Evolutionary conservation across 2,888 invertebrate species (phyloP).

Genomic region (Lycophotia porphyrea): DNA sequence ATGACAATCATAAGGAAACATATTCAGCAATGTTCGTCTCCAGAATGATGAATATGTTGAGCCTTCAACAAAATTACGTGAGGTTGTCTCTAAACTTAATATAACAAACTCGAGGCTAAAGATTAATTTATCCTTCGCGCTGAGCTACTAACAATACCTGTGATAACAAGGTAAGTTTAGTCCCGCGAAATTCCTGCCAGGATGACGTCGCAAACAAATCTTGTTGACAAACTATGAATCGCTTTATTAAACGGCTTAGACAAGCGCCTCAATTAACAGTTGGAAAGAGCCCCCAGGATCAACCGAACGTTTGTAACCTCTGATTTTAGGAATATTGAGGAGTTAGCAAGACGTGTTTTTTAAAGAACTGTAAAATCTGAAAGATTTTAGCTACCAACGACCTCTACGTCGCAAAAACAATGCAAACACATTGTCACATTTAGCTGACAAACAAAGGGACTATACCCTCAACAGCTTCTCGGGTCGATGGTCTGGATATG

Average conservation of each 20-base stretch:
- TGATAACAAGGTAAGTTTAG: conserved; percentile 53
- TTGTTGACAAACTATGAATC: conserved; percentile 60
- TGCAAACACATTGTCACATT: not conserved
- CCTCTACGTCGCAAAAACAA: not conserved
- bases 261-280: conserved; percentile 50
- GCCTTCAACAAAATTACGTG: conserved; percentile 35
- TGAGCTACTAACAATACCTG: conserved; percentile 46
- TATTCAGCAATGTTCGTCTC: not conserved
- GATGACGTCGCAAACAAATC: conserved; percentile 43
- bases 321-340: not conserved
- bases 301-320: not conserved
- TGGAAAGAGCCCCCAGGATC: not conserved
- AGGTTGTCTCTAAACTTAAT: conserved; percentile 36
- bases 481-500: too few relatives aligned
- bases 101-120: conserved; percentile 42
- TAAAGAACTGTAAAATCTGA: not conserved
- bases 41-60: conserved; percentile 41
- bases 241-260: conserved; percentile 54
- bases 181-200: conserved; percentile 21
- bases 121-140: conserved; percentile 45
- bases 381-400: not conserved
- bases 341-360: not conserved
- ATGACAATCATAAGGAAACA: not conserved
- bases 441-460: not conserved
- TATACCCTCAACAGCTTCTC: not conserved